Base-by-base conservation (phyloP, 1,140 invertebrate species). In the Papilio aristodemus region DNA sequence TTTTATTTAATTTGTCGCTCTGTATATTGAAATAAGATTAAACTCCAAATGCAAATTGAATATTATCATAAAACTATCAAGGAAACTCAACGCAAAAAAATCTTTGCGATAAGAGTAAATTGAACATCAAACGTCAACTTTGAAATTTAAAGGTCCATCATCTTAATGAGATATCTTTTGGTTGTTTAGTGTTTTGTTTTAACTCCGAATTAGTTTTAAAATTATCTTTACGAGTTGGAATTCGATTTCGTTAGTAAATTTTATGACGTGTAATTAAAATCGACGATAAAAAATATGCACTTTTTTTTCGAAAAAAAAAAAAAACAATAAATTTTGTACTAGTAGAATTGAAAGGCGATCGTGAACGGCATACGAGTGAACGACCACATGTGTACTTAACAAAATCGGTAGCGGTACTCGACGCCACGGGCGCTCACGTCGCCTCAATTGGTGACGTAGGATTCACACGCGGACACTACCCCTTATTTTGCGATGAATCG, bases 51-150 rank as follows among this genome's bases (percentile, higher is more conserved):
- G 46, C 46, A 46, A 46, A 46, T 59, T 32, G 38, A 8, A 36
- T 27, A 58, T 58, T 58, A 36, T 27, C 57, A 36, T 32, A 36
- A 27, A 58, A 58, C 22, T 32, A 58, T 58, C 57, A 58, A 58
- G 57, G 57, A 58, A 58, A 58, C 13, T 58, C 7, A 0, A 0
- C 14, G 57, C 36, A 62, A 62, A 62, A 62, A 62, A 38, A 17
- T 9, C 7, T 39, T 1, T 3, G 46, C 19, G 41, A 66, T 50
- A 50, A 66, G 62, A 64, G 41, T 46, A 66, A 66, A 66, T 25
- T 66, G 63, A 66, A 50, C 63, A 66, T 66, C 63, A 66, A 66
- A 66, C 41, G 63, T 66, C 63, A 66, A 50, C 41, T 32, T 66
- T 50, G 27, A 22, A 41, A 64, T 25, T 46, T 66, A 66, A 46